These are phyloP conservation scores for Cotesia congregata DNA, from an alignment of 2,888 invertebrate species.

Conservation along the genomic window DNA sequence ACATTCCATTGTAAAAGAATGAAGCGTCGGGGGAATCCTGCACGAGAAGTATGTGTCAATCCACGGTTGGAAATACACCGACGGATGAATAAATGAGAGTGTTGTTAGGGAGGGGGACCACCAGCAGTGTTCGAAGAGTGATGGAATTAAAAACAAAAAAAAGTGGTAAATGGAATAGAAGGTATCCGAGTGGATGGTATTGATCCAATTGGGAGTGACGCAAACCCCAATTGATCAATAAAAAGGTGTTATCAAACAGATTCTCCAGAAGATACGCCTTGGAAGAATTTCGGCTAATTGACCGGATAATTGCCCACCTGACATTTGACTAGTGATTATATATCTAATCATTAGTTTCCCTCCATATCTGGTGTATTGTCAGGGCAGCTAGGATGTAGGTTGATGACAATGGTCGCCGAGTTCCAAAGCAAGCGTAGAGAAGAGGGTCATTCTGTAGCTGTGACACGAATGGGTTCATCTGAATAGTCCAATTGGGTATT, in stretches of 20 bases:
- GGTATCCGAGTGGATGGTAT: constrained; percentile 8
- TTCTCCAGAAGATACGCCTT: background rate
- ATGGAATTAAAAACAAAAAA: constrained; percentile 6
- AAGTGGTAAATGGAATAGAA: constrained; percentile 2
- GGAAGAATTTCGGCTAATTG: background rate
- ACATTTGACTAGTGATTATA: background rate
- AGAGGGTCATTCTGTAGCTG: background rate
- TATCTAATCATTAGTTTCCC: background rate
- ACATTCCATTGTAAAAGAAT: constrained; percentile 27
- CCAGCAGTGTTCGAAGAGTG: background rate
- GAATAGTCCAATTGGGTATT: constrained; percentile 33
- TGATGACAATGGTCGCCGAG: background rate
- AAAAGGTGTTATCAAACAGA: background rate
- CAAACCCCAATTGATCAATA: constrained; percentile 15
- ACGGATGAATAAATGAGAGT: constrained; percentile 38
- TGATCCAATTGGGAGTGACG: constrained; percentile 18
- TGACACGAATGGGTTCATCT: constrained; percentile 38
- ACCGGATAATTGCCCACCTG: background rate
- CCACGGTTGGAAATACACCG: constrained; percentile 31
- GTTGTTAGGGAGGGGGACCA: background rate
- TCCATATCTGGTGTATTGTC: background rate
- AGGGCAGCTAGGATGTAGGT: background rate
- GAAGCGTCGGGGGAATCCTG: constrained; percentile 31
- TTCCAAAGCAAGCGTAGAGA: background rate
- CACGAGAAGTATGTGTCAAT: constrained; percentile 32